phyloP scores from a whole-genome alignment of 1,140 invertebrate species.

The Pseudomyrmex sp. region DNA sequence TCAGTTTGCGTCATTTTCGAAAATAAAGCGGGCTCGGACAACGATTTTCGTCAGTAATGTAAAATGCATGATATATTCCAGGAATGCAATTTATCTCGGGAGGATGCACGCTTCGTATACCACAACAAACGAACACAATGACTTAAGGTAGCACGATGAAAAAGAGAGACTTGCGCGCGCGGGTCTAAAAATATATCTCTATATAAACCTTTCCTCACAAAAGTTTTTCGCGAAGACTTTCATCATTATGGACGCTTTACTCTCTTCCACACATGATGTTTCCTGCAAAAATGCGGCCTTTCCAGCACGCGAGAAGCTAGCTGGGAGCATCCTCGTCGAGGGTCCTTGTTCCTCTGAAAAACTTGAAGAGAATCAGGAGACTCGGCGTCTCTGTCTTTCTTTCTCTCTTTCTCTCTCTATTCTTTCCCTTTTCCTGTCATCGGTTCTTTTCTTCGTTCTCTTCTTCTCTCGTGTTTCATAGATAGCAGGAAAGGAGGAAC shows the following conservation, averaged over 20 bases:
- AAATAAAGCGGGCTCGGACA: constrained; percentile 23
- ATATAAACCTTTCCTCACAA: constrained; percentile 26
- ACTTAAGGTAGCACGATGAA: constrained; percentile 11
- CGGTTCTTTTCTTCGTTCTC: constrained; percentile 34
- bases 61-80: constrained; percentile 20
- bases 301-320: constrained; percentile 64
- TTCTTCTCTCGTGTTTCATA: constrained; percentile 59
- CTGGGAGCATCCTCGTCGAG: constrained; percentile 69
- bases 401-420: constrained; percentile 13
- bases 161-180: neutral
- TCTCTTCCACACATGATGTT: constrained; percentile 59
- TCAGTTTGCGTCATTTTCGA: constrained; percentile 42
- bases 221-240: constrained; percentile 61
- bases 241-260: constrained; percentile 68
- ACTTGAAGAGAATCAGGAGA: constrained; percentile 64
- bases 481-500: constrained; percentile 59
- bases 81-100: constrained; percentile 13
- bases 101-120: neutral
- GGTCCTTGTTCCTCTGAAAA: constrained; percentile 68
- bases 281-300: constrained; percentile 63
- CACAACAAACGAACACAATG: constrained; percentile 18
- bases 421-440: constrained; percentile 27
- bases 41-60: constrained; percentile 19
- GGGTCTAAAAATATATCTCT: constrained; percentile 34
- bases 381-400: constrained; percentile 18